phyloP scores from a whole-genome alignment of 2,888 invertebrate genomes.

The Cephonodes hylas region DNA sequence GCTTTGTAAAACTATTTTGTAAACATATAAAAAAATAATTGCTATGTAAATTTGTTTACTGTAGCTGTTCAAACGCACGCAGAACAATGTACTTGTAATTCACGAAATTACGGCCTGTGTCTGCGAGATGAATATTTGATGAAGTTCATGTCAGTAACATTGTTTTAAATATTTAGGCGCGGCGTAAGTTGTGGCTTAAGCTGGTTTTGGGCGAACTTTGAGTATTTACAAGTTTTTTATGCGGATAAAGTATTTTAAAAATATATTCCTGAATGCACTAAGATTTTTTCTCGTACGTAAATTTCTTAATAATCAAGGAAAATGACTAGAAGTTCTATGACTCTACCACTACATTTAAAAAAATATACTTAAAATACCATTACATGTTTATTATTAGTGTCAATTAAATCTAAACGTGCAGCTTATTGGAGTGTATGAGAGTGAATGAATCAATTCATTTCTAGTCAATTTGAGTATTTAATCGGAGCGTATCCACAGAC shows the following conservation, averaged over 20 bases:
- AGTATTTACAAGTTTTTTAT: not conserved
- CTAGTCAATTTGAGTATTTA: not conserved
- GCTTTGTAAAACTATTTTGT: not conserved
- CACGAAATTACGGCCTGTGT: not conserved
- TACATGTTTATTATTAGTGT: no score
- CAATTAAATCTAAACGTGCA: not conserved
- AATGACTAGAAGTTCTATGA: no score
- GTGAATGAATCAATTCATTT: not conserved
- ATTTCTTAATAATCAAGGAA: no score
- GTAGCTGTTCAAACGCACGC: not conserved
- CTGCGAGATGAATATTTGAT: not conserved
- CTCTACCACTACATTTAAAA: not conserved
- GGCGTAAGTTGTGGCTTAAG: not conserved
- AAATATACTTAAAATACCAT: no score
- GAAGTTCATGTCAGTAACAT: not conserved
- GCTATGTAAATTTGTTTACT: not conserved
- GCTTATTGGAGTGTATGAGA: not conserved
- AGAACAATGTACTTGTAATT: not conserved
- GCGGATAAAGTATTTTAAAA: no score
- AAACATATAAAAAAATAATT: slow-evolving; percentile 4
- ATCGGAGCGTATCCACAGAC: not conserved
- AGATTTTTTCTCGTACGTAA: no score
- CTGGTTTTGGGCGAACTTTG: not conserved
- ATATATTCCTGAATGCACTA: no score
- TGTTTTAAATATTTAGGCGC: slow-evolving; percentile 5